Evolutionary conservation across 2,797 vertebrate genomes (phyloP), one percentile per base, ranked within the genome.

Genomic region (Alca torda): DNA sequence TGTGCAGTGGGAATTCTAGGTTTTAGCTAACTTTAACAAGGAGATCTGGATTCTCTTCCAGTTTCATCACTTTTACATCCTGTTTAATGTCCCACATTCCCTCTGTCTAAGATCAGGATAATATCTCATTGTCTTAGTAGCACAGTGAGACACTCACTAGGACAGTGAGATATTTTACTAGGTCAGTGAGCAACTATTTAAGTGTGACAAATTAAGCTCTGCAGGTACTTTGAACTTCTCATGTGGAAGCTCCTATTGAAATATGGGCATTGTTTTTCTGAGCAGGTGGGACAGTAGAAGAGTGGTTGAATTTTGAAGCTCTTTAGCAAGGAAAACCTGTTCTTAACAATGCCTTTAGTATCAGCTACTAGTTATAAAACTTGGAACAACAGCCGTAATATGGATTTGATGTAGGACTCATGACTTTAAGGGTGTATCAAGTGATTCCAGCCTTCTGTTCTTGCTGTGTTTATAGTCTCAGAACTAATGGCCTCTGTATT

Each of bases 351-450:
- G 60, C 11, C 23, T 87, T 75, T 90, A 53, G 37, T 91, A 24
- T 63, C 53, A 79, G 33, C 23, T 70, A 21, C 65, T 74, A 69
- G 81, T 82, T 83, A 76, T 48, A 73, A 90, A 91, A 72, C 67
- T 59, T 85, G 45, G 54, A 95, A 94, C 76, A 83, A 84, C 61
- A 78, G 78, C 61, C 12, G 2, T 84, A 59, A 63, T 91, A 89
- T 87, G 56, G 96, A 82, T 92, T 95, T 94, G 84, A 73, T 95
- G 76, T 82, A 84, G 84, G 45, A 83, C 25, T 54, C 51, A 85
- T 89, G 78, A 81, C 26, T 93, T 84, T 48, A 84, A 43, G 75
- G 67, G 78, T 59, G 67, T 87, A 84, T 69, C 74, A 51, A 87
- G 72, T 1, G 3, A 84, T 90, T 89, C 48, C 51, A 86, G 60